Conservation (phyloP, 2,113 vertebrate genomes). For the Microcebus jonahi region DNA sequence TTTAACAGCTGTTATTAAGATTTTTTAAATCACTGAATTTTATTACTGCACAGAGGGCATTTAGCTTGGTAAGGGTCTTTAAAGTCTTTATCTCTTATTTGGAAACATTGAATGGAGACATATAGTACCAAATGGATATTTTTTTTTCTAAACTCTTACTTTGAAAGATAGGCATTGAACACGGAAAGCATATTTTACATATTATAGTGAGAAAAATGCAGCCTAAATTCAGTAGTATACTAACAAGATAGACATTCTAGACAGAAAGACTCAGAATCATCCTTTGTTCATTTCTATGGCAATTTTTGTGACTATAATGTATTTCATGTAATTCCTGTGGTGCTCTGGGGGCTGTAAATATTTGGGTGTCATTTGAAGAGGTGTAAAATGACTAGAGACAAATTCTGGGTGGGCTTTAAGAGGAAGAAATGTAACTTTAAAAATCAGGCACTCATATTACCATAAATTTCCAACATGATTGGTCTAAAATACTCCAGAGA, state of each 20-base stretch:
- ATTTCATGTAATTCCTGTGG: conserved; percentile 56
- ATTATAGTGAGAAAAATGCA: conserved; percentile 30
- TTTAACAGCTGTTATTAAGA: conserved; percentile 59
- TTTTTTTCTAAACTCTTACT: conserved; percentile 44
- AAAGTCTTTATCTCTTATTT: conserved; percentile 22
- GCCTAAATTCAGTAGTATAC: background rate
- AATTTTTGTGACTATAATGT: conserved; percentile 33
- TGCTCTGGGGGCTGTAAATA: conserved; percentile 66
- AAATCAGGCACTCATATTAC: conserved; percentile 57
- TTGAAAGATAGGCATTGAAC: conserved; percentile 49
- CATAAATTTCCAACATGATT: conserved; percentile 56
- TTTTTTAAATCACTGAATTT: conserved; percentile 13
- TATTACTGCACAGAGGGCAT: background rate
- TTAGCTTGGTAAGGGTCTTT: conserved; percentile 31
- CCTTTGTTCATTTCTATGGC: conserved; percentile 51
- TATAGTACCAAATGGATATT: conserved; percentile 31
- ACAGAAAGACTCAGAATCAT: conserved; percentile 33
- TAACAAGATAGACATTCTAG: conserved; percentile 53
- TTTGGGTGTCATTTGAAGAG: conserved; percentile 57
- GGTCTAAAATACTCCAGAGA: conserved; percentile 65
- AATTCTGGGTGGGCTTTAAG: conserved; percentile 56
- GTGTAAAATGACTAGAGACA: conserved; percentile 64
- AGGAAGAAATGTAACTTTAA: conserved; percentile 49
- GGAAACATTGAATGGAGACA: background rate
- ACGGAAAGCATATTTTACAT: conserved; percentile 50